Percentiles rank a stretch among this genome's conserved stretches.
Evolutionary conservation across 2,113 vertebrate species (phyloP).

Genomic region (Dendropsophus ebraccatus): DNA sequence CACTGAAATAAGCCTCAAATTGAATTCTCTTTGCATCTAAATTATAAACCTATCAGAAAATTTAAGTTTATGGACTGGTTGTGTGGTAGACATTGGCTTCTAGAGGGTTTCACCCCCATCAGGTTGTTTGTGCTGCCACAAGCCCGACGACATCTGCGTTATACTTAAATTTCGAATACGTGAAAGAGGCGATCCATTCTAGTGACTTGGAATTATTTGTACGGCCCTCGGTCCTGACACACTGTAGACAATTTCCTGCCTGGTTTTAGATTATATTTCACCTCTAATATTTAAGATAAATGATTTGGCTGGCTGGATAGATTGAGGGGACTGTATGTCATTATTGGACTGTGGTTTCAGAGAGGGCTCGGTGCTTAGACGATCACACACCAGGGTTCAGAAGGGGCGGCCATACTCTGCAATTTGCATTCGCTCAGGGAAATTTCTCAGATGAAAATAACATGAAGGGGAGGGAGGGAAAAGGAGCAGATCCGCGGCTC

Average conservation of each 20-base stretch:
- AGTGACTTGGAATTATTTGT: conserved; percentile 61
- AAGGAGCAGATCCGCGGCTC: conserved; percentile 72
- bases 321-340: conserved; percentile 76
- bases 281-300: conserved; percentile 82
- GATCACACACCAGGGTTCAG: conserved; percentile 74
- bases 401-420: conserved; percentile 69
- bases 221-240: conserved; percentile 75
- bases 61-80: neutral
- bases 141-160: neutral
- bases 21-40: conserved; percentile 6
- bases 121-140: neutral
- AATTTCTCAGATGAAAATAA: conserved; percentile 84
- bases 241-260: conserved; percentile 78
- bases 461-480: conserved; percentile 74
- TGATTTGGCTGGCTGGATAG: conserved; percentile 79
- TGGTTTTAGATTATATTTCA: conserved; percentile 82
- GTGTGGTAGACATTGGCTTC: neutral
- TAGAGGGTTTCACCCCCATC: neutral
- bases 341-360: conserved; percentile 69
- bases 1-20: conserved; percentile 3
- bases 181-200: neutral
- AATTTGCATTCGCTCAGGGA: conserved; percentile 76
- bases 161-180: neutral
- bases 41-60: neutral
- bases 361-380: conserved; percentile 71